Conservation (phyloP, 2,113 vertebrate species). For the Ranitomeya variabilis region DNA sequence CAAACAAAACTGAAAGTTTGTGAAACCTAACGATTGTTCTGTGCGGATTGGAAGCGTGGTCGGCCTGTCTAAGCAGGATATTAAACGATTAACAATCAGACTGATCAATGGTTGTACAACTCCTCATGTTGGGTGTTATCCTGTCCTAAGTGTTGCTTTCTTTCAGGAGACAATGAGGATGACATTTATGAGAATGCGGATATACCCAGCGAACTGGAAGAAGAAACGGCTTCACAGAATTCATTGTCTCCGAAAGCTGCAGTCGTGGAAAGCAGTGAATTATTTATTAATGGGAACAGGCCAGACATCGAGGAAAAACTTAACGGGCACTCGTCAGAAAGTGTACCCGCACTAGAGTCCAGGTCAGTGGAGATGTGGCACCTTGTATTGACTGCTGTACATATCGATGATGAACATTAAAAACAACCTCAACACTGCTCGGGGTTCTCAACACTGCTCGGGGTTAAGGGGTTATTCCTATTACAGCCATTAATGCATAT, state of each 20-base stretch:
- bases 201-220: slow-evolving; percentile 44
- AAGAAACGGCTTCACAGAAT: slow-evolving; percentile 26
- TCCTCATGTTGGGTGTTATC: not conserved
- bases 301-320: slow-evolving; percentile 69
- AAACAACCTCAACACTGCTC: no score
- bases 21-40: no score
- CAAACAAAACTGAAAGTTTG: no score
- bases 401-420: not conserved
- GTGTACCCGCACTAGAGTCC: slow-evolving; percentile 63
- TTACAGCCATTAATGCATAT: no score
- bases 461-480: no score
- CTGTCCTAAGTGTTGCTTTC: not conserved
- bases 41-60: no score
- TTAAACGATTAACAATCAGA: no score
- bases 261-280: slow-evolving; percentile 53
- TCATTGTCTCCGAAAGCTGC: slow-evolving; percentile 32
- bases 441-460: no score
- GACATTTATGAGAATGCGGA: slow-evolving; percentile 53
- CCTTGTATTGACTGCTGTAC: not conserved
- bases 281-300: slow-evolving; percentile 72
- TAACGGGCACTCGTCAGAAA: slow-evolving; percentile 64
- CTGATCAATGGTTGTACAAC: no score
- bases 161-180: slow-evolving; percentile 62
- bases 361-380: slow-evolving; percentile 66
- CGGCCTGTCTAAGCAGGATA: no score